phyloP scores from a whole-genome alignment of 1,140 invertebrate species.

The Drosophila jambulina region DNA sequence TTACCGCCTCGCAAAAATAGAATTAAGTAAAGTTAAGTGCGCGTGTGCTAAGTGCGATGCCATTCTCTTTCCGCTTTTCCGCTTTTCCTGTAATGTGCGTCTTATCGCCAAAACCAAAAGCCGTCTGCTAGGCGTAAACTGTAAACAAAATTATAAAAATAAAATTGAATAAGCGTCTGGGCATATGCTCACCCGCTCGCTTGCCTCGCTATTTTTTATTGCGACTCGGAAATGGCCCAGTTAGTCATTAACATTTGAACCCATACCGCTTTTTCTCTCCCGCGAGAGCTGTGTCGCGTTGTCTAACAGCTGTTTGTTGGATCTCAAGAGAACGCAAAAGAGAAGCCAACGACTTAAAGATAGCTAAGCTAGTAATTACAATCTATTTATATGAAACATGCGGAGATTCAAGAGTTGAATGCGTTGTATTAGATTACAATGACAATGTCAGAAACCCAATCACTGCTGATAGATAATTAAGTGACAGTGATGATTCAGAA shows the following conservation, averaged over 20 bases:
- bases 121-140: slow-evolving; percentile 60
- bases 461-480: background rate
- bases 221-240: slow-evolving; percentile 66
- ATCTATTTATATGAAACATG: background rate
- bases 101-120: slow-evolving; percentile 45
- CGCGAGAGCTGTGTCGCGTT: slow-evolving; percentile 18
- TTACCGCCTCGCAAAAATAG: slow-evolving; percentile 36
- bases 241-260: slow-evolving; percentile 77
- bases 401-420: background rate
- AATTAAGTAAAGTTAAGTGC: slow-evolving; percentile 32
- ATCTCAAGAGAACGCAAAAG: background rate
- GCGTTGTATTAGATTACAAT: background rate
- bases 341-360: slow-evolving; percentile 11
- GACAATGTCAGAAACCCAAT: background rate
- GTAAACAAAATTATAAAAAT: slow-evolving; percentile 75
- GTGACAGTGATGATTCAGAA: background rate
- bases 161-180: slow-evolving; percentile 50
- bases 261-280: slow-evolving; percentile 10
- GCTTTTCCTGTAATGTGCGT: slow-evolving; percentile 47
- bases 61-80: slow-evolving; percentile 27
- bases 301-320: slow-evolving; percentile 53
- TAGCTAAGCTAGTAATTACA: slow-evolving; percentile 1
- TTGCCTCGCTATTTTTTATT: slow-evolving; percentile 57
- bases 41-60: slow-evolving; percentile 56
- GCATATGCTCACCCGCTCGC: slow-evolving; percentile 18